Evolutionary conservation across 2,113 vertebrate species (phyloP), one percentile per base, ranked within the genome.

Genomic region (Pagrus major): DNA sequence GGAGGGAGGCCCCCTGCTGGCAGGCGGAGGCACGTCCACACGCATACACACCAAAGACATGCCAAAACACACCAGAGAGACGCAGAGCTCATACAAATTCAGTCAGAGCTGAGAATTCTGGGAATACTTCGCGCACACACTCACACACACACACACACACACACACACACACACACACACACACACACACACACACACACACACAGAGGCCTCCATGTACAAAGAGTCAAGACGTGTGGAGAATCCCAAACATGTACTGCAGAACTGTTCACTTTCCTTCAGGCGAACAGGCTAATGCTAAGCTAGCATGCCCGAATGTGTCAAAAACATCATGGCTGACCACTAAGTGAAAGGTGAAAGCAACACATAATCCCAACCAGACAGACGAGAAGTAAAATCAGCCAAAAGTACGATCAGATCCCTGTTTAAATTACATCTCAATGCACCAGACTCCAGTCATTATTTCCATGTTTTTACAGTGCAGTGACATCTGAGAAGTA

Each of bases 1-100:
- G 52, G 66, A 31, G 63, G 55, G 60, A 64, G 18, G 70, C 64
- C 80, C 88, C 80, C 60, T 82, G 54, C 80, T 89, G 86, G 76
- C 25, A 55, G 49, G 58, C 75, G 65, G 66, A 67, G 23, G 35
- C 72, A 35, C 37, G 2, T 3, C 1, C 37, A 80, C 51, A 52
- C 46, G 68, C 47, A 68, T 18, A 58, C 52, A 21, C 41, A 42
- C n/a, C 55, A 68, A 35, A 80, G 54, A 61, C 44, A 72, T 49
- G 58, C 23, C 14, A 6, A 39, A 21, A 59, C 31, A n/a, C 37
- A 46, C 14, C 9, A 14, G 12, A 46, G 5, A 21, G 25, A 61
- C 2, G 14, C 29, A 23, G 39, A n/a, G 47, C 55, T 63, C 47
- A 41, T 21, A 63, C 16, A 7, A 18, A 27, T 63, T 18, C 9